Evolutionary conservation across 1,140 invertebrate genomes (phyloP).

Genomic region (Heliconius nattereri): DNA sequence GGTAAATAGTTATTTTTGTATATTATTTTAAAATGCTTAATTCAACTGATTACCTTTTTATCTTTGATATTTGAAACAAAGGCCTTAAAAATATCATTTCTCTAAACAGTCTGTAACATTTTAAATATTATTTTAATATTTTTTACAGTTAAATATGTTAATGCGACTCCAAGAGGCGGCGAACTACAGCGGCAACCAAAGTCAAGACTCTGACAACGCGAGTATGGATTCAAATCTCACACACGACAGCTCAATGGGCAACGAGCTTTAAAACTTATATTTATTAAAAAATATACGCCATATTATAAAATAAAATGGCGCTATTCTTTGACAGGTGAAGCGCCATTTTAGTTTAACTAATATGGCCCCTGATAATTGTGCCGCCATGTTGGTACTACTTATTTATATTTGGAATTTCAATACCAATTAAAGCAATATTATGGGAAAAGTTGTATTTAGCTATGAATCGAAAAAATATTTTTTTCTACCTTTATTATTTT

Average conservation of each 20-base stretch:
- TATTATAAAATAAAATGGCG: neutral
- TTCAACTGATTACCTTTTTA: too few relatives aligned
- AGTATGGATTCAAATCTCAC: conserved; percentile 88
- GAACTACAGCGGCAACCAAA: conserved; percentile 93
- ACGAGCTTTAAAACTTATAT: conserved; percentile 69
- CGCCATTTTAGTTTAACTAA: conserved; percentile 1
- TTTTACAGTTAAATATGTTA: conserved; percentile 93
- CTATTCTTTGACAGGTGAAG: neutral
- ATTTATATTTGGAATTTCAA: neutral
- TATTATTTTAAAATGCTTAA: neutral
- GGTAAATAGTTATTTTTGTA: conserved; percentile 73
- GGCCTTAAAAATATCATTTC: too few relatives aligned
- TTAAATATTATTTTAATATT: conserved; percentile 19
- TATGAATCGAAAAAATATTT: neutral
- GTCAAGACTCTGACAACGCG: conserved; percentile 91
- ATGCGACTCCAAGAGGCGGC: conserved; percentile 97
- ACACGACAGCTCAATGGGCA: conserved; percentile 84
- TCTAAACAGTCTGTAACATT: neutral
- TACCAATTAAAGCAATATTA: conserved; percentile 1
- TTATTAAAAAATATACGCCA: neutral
- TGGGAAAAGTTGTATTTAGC: neutral
- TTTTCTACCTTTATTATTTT: neutral
- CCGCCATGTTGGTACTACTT: conserved; percentile 5
- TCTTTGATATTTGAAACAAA: too few relatives aligned
- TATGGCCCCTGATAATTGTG: neutral